Conservation (phyloP, 64 coral and sea anemone species). For the Montipora efflorescens region DNA sequence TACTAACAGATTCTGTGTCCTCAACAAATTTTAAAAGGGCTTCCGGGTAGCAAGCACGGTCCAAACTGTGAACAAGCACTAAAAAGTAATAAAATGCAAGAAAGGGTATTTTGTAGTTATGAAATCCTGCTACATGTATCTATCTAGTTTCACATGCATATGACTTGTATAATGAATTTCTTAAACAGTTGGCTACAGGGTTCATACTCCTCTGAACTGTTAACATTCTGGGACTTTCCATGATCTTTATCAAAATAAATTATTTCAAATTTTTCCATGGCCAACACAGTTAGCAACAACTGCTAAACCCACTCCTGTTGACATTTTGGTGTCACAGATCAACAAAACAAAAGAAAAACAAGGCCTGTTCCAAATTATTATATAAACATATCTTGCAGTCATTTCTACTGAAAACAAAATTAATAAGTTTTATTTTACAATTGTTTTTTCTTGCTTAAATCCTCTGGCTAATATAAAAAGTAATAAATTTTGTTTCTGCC, state of each 20-base stretch:
- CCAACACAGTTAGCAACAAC: too few species aligned
- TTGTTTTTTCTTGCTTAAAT: neutral
- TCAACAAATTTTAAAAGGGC: neutral
- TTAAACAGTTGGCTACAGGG: too few species aligned
- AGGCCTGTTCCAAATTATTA: neutral
- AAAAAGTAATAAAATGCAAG: neutral
- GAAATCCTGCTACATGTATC: too few species aligned
- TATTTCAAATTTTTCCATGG: too few species aligned
- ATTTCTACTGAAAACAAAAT: neutral
- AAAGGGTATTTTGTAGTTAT: too few species aligned
- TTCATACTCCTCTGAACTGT: too few species aligned
- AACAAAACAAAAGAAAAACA: neutral
- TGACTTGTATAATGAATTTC: too few species aligned
- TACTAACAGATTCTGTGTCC: neutral
- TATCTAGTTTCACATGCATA: too few species aligned
- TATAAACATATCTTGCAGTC: neutral
- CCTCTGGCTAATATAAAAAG: neutral
- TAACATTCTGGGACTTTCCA: too few species aligned
- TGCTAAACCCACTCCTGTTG: neutral
- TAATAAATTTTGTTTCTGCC: too few species aligned
- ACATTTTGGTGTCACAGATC: neutral
- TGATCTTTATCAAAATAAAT: too few species aligned
- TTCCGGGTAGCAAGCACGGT: slow-evolving; percentile 15
- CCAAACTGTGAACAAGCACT: neutral
- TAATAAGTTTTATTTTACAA: neutral